These are phyloP conservation scores for Lasioglossum oenotherae DNA, from an alignment of 2,888 invertebrate species.

Conservation along the genomic window DNA sequence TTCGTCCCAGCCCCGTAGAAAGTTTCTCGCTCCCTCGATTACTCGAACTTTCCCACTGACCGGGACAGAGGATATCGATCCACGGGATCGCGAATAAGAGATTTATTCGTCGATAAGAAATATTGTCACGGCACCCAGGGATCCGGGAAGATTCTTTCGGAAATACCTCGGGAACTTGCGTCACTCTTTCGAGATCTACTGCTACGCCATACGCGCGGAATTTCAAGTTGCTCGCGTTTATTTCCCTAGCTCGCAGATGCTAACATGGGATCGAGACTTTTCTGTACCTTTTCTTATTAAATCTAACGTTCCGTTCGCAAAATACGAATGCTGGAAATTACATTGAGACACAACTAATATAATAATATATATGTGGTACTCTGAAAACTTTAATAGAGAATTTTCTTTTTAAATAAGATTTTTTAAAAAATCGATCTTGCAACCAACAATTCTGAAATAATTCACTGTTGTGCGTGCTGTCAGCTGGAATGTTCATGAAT, in stretches of 20 bases:
- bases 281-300: neutral
- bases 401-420: too few relatives aligned
- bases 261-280: neutral
- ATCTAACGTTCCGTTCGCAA: neutral
- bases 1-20: neutral
- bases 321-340: too few relatives aligned
- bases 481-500: too few relatives aligned
- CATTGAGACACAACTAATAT: too few relatives aligned
- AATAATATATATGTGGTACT: too few relatives aligned
- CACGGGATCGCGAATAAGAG: neutral
- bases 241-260: neutral
- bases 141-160: neutral
- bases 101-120: conserved; percentile 4
- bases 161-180: neutral
- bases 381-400: too few relatives aligned
- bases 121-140: neutral
- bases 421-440: too few relatives aligned
- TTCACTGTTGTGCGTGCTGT: too few relatives aligned
- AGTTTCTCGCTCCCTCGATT: neutral
- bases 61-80: neutral
- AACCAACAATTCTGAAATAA: too few relatives aligned
- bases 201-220: neutral
- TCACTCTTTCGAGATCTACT: neutral
- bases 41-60: neutral
- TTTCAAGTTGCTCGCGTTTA: neutral